phyloP scores from a whole-genome alignment of 2,113 vertebrate genomes.

The Phaethon lepturus region DNA sequence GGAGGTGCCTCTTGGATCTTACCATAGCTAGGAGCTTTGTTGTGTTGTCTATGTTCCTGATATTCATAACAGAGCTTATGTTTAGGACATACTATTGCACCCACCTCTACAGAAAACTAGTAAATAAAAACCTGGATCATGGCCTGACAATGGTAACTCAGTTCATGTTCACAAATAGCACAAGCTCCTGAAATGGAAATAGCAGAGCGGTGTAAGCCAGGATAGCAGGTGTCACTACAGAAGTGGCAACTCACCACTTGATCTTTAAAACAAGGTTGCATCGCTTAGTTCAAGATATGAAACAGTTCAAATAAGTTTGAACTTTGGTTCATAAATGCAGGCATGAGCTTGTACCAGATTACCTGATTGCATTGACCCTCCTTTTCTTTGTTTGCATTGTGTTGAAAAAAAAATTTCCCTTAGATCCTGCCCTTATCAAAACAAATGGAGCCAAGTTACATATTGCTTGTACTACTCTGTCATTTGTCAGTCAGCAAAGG shows the following conservation, averaged over 20 bases:
- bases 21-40: background rate
- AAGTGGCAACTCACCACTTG: background rate
- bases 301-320: background rate
- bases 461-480: conserved; percentile 18
- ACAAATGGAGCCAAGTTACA: conserved; percentile 13
- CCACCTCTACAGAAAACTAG: background rate
- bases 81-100: background rate
- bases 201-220: background rate
- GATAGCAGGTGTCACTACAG: background rate
- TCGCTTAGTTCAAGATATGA: background rate
- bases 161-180: background rate
- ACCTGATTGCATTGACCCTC: background rate
- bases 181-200: background rate
- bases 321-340: background rate
- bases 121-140: background rate
- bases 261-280: background rate
- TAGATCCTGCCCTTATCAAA: background rate
- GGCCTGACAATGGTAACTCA: background rate
- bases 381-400: background rate
- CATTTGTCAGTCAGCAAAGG: conserved; percentile 41
- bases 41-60: background rate
- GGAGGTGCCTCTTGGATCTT: background rate
- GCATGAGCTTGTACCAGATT: background rate
- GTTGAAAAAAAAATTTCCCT: background rate
- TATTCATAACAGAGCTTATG: background rate